phyloP scores from a whole-genome alignment of 2,888 invertebrate genomes.

The Unio delphinus region DNA sequence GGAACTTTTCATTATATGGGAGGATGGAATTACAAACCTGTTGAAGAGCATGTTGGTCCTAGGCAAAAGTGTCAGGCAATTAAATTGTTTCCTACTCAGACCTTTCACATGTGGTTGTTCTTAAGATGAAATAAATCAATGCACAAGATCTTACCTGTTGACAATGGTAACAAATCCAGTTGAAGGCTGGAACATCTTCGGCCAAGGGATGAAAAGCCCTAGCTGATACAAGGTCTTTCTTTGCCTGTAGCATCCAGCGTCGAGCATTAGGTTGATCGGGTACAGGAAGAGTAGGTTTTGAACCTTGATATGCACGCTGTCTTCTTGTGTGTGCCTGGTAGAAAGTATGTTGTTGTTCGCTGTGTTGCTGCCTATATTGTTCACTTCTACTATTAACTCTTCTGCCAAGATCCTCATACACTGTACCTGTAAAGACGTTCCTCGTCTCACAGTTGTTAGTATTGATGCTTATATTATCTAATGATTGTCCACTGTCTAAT shows the following conservation, averaged over 20 bases:
- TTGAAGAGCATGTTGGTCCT: too few relatives aligned
- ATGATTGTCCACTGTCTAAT: conserved; percentile 23
- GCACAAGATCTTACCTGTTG: conserved; percentile 36
- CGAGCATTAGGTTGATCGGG: conserved; percentile 36
- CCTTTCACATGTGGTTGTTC: too few relatives aligned
- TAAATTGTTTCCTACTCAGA: too few relatives aligned
- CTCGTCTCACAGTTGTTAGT: too few relatives aligned
- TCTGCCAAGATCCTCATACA: background rate
- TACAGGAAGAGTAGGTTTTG: conserved; percentile 4
- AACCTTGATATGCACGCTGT: too few relatives aligned
- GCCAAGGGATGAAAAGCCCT: conserved; percentile 6
- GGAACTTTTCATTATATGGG: too few relatives aligned
- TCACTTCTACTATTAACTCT: background rate
- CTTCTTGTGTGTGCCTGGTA: too few relatives aligned
- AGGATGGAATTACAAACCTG: too few relatives aligned
- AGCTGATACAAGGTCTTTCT: conserved; percentile 37
- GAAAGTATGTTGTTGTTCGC: background rate
- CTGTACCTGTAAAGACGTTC: too few relatives aligned
- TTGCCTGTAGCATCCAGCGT: conserved; percentile 50
- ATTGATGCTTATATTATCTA: conserved; percentile 5
- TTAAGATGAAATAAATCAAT: too few relatives aligned
- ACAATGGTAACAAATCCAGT: conserved; percentile 50
- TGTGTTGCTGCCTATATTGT: background rate
- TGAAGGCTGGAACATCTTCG: conserved; percentile 17
- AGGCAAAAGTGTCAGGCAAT: too few relatives aligned